These are phyloP conservation scores for Cephus rjabovi DNA, from an alignment of 2,888 invertebrate genomes.

Conservation along the genomic window DNA sequence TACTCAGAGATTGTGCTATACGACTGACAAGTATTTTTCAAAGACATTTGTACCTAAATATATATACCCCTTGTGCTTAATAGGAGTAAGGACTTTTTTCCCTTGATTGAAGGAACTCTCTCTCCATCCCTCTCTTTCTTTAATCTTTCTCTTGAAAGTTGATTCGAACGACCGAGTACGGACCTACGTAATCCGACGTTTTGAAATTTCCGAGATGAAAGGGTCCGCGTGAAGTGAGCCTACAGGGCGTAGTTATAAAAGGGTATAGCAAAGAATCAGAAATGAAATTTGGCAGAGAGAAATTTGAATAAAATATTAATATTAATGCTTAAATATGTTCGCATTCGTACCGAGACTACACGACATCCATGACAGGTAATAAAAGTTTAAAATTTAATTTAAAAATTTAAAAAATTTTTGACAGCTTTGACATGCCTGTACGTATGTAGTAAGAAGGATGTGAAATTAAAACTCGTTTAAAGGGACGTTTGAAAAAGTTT, in stretches of 20 bases:
- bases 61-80: neutral
- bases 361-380: neutral
- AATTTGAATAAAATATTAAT: neutral
- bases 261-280: neutral
- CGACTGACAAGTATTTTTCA: neutral
- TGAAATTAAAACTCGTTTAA: neutral
- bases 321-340: neutral
- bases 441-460: neutral
- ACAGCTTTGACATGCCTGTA: neutral
- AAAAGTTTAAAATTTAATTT: neutral
- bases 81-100: neutral
- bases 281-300: neutral
- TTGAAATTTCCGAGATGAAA: neutral
- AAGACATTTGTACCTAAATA: neutral
- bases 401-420: neutral
- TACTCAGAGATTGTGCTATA: neutral
- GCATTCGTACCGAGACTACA: neutral
- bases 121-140: neutral
- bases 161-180: neutral
- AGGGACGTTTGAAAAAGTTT: neutral
- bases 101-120: neutral
- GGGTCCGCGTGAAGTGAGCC: too few relatives aligned
- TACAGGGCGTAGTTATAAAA: too few relatives aligned
- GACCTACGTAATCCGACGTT: neutral
- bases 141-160: neutral